A percentile compares a stretch with the other conserved stretches of the same genome.
Evolutionary conservation across 1,140 invertebrate genomes (phyloP).

Genomic region (Phymorhynchus buccinoides): DNA sequence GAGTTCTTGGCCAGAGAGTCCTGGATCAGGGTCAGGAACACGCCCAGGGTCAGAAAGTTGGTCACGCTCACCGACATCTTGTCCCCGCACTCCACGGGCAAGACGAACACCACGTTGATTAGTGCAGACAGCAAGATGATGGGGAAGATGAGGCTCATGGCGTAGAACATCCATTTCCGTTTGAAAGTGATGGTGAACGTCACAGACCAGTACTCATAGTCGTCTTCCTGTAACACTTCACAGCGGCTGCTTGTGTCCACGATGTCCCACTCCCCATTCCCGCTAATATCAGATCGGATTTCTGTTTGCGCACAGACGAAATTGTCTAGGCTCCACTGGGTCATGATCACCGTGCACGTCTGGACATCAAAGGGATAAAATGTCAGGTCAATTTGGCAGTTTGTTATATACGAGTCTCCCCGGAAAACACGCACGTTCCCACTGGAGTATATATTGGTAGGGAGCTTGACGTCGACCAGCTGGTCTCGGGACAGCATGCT

Average conservation of each 20-base stretch:
- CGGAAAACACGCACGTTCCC: too few species aligned
- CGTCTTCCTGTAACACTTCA: neutral
- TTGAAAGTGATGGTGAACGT: conserved; percentile 26
- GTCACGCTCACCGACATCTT: conserved; percentile 45
- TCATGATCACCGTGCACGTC: too few species aligned
- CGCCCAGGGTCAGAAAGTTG: conserved; percentile 41
- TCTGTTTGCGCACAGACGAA: neutral
- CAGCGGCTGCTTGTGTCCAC: neutral
- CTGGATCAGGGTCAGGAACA: conserved; percentile 20
- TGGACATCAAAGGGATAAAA: too few species aligned
- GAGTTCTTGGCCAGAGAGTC: conserved; percentile 22
- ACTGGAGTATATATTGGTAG: too few species aligned
- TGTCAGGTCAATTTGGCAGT: too few species aligned
- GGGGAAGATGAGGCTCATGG: conserved; percentile 43
- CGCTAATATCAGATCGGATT: neutral
- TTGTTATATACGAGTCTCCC: too few species aligned
- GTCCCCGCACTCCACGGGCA: conserved; percentile 50
- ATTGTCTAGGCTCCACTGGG: too few species aligned
- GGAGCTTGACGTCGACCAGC: too few species aligned
- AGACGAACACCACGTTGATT: conserved; percentile 40
- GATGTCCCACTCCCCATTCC: conserved; percentile 15
- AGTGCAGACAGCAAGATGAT: conserved; percentile 41
- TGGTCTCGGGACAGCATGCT: too few species aligned
- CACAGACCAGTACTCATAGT: neutral
- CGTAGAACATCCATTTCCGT: conserved; percentile 32